phyloP scores from a whole-genome alignment of 2,888 invertebrate species.

The Platycheirus albimanus region DNA sequence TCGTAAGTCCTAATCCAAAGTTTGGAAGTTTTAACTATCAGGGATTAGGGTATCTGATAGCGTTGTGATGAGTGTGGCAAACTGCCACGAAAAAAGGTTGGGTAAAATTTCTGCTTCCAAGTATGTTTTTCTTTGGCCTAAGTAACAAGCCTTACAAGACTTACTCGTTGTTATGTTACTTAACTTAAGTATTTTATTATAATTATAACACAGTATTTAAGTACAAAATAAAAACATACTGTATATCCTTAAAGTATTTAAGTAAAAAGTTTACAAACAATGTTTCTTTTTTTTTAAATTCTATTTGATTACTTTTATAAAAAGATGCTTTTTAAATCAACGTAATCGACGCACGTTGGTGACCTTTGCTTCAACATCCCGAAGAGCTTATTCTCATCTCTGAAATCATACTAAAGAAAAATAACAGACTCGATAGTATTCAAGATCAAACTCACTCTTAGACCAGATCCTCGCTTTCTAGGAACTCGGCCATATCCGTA shows the following conservation, averaged over 20 bases:
- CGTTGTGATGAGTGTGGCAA: too few species aligned
- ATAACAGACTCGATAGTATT: neutral
- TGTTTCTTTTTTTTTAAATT: too few species aligned
- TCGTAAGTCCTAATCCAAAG: too few species aligned
- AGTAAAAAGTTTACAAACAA: too few species aligned
- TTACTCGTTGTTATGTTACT: too few species aligned
- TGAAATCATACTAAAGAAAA: slow-evolving; percentile 87
- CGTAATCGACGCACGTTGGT: slow-evolving; percentile 81
- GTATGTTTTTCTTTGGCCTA: too few species aligned
- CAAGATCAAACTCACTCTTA: slow-evolving; percentile 86
- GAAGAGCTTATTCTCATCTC: slow-evolving; percentile 88
- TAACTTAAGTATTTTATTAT: slow-evolving; percentile 8
- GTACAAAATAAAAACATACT: slow-evolving; percentile 39
- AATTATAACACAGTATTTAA: slow-evolving; percentile 25
- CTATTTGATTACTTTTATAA: slow-evolving; percentile 88
- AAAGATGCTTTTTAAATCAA: slow-evolving; percentile 89
- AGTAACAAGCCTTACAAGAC: too few species aligned
- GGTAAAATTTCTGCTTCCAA: too few species aligned
- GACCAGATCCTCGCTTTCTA: slow-evolving; percentile 90
- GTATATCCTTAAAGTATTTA: slow-evolving; percentile 42
- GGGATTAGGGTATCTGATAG: too few species aligned
- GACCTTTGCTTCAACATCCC: slow-evolving; percentile 83
- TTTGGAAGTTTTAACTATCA: too few species aligned
- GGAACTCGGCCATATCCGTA: slow-evolving; percentile 89
- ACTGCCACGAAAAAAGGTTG: too few species aligned